phyloP scores from a whole-genome alignment of 2,113 vertebrate genomes.

The Sylvilagus bachmani region DNA sequence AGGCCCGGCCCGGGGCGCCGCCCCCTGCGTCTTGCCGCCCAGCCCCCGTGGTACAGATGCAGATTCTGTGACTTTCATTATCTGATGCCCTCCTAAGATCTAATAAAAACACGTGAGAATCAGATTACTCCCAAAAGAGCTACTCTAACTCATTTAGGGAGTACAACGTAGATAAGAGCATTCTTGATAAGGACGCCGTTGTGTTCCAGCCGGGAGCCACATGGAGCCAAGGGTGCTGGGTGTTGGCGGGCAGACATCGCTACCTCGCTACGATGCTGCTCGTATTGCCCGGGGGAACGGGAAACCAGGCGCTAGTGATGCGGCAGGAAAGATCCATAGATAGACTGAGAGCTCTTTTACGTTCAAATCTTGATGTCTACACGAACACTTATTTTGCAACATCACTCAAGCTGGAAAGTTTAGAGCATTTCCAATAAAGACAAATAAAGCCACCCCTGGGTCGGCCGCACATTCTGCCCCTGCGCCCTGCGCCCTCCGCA shows the following conservation, averaged over 20 bases:
- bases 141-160: conserved; percentile 53
- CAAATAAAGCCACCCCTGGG: neutral
- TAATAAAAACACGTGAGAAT: neutral
- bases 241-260: neutral
- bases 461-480: neutral
- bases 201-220: neutral
- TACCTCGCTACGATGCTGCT: neutral
- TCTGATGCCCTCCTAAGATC: neutral
- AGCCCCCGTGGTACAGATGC: neutral
- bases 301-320: neutral
- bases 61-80: neutral
- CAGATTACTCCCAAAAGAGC: conserved; percentile 38
- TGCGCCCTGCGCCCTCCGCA: neutral
- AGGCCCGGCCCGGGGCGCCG: fast-evolving
- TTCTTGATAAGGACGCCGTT: neutral
- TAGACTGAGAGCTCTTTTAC: neutral
- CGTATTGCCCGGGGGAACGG: neutral
- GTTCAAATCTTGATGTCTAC: neutral
- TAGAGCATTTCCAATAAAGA: neutral
- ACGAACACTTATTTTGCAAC: neutral
- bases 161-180: conserved; percentile 25
- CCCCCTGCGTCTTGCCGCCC: too few relatives aligned
- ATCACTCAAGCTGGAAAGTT: too few relatives aligned
- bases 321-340: neutral
- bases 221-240: neutral